Evolutionary conservation across 2,113 vertebrate species (phyloP).

Genomic region (Strigops habroptila): DNA sequence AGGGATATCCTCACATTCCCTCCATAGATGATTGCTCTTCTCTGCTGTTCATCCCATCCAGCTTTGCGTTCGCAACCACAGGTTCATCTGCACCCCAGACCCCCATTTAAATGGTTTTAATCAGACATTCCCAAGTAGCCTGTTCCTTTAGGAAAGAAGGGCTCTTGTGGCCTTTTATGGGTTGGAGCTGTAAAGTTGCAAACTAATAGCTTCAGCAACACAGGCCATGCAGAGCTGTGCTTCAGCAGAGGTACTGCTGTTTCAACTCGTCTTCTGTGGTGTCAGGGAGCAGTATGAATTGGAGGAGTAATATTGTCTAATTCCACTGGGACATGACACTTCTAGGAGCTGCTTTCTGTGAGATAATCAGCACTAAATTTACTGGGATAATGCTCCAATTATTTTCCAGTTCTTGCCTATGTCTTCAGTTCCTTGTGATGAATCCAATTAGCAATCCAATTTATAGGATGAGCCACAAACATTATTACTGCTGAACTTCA

Average conservation of each 20-base stretch:
- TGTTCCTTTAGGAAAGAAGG: not conserved
- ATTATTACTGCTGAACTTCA: not conserved
- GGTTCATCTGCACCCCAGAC: not conserved
- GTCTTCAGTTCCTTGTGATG: not conserved
- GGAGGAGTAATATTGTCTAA: not conserved
- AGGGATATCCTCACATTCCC: not conserved
- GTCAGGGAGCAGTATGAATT: not conserved
- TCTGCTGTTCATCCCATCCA: not conserved
- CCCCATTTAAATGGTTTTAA: not conserved
- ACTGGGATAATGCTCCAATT: not conserved
- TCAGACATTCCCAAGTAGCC: not conserved
- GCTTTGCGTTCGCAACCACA: not conserved
- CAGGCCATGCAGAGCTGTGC: not conserved
- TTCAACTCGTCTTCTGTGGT: not conserved
- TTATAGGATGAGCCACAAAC: not conserved
- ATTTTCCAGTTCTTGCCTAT: not conserved
- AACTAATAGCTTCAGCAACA: not conserved
- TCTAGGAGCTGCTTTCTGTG: not conserved
- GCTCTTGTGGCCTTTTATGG: not conserved
- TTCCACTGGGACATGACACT: not conserved
- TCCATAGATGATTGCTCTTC: not conserved
- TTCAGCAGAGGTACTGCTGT: not conserved
- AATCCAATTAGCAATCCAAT: slow-evolving; percentile 18
- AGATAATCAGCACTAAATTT: not conserved
- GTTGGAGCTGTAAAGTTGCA: not conserved